Percentiles rank a stretch among this genome's conserved stretches.
Evolutionary conservation across 1,140 invertebrate genomes (phyloP).

Genomic region (Campodea augens): DNA sequence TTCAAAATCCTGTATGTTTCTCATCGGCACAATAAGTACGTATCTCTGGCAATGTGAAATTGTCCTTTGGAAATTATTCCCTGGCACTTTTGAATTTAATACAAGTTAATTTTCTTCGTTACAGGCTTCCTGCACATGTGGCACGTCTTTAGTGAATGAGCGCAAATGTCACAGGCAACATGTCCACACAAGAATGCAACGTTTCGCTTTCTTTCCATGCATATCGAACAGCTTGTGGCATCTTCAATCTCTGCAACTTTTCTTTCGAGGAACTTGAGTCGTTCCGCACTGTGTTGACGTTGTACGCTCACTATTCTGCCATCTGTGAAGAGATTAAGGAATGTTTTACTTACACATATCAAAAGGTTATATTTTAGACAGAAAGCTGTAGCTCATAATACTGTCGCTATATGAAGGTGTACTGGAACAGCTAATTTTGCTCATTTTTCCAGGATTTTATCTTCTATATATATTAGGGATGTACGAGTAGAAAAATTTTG

Average conservation of each 20-base stretch:
- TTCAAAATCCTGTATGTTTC: too few species aligned
- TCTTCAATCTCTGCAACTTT: conserved; percentile 79
- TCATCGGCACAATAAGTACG: too few species aligned
- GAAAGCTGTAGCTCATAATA: too few species aligned
- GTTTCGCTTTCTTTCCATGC: conserved; percentile 55
- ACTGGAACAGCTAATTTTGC: too few species aligned
- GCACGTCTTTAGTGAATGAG: conserved; percentile 59
- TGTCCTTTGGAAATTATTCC: too few species aligned
- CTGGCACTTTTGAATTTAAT: conserved; percentile 18
- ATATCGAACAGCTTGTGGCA: conserved; percentile 53
- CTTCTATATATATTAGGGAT: too few species aligned
- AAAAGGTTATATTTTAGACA: background rate
- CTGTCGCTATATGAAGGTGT: too few species aligned
- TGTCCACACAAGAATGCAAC: conserved; percentile 80
- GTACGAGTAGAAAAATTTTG: too few species aligned
- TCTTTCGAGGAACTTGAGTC: conserved; percentile 55
- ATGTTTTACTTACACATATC: too few species aligned
- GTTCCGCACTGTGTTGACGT: conserved; percentile 37
- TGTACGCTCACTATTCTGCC: conserved; percentile 28
- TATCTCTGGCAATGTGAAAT: too few species aligned
- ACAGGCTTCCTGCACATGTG: conserved; percentile 85
- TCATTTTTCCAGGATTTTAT: too few species aligned
- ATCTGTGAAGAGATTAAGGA: conserved; percentile 21
- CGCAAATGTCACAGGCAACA: conserved; percentile 62
- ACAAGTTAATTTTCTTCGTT: conserved; percentile 69